A percentile compares a stretch with the other conserved stretches of the same genome.
Conservation (phyloP, 2,888 invertebrate genomes). For the Lottia gigantea region DNA sequence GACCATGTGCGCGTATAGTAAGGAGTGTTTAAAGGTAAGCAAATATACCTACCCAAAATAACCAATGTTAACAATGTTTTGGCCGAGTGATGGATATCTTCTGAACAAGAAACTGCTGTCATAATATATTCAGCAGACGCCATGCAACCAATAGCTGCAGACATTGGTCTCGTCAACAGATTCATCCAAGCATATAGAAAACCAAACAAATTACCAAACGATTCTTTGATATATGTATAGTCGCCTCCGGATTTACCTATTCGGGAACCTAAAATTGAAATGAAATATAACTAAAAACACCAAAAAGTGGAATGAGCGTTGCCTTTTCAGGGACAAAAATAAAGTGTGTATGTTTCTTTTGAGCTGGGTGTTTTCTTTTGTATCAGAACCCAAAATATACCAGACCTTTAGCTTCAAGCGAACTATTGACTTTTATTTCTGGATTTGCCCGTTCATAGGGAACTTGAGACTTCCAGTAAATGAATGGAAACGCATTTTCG, state of each 20-base stretch:
- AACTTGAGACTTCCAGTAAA: no score
- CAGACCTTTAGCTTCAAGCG: no score
- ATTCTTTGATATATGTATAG: not conserved
- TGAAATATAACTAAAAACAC: not conserved
- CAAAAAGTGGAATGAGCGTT: no score
- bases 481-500: no score
- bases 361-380: no score
- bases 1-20: not conserved
- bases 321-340: no score
- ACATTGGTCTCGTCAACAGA: not conserved
- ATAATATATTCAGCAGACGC: not conserved
- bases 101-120: not conserved
- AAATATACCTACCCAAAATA: not conserved
- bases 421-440: no score
- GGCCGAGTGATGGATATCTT: not conserved
- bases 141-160: not conserved
- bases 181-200: not conserved
- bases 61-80: not conserved
- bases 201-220: not conserved
- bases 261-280: not conserved
- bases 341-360: no score
- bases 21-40: not conserved
- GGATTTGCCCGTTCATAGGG: no score
- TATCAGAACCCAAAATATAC: no score
- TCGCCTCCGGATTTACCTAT: not conserved